Conservation (phyloP, 2,113 vertebrate genomes). For the Acinonyx jubatus region DNA sequence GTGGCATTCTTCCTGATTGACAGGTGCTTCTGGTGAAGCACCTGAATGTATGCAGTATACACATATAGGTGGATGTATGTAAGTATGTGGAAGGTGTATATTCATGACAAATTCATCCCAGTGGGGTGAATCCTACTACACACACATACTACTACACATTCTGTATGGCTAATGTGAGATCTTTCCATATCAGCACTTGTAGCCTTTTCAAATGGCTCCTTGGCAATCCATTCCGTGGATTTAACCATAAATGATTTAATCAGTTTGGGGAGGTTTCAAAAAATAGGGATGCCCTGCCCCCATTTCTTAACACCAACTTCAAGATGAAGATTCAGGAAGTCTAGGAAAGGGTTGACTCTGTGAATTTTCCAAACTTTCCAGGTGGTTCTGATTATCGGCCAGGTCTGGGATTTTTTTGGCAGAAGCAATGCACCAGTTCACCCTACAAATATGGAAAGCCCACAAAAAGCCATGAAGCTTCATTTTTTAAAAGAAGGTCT, state of each 20-base stretch:
- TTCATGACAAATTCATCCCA: not conserved
- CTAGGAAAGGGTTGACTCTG: not conserved
- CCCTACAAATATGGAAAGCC: not conserved
- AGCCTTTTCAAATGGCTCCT: not conserved
- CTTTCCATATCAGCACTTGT: not conserved
- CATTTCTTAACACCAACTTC: not conserved
- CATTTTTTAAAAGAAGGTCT: not conserved
- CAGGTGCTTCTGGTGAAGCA: not conserved
- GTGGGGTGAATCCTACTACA: not conserved
- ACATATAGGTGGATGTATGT: not conserved
- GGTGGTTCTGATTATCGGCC: not conserved
- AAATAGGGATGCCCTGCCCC: not conserved
- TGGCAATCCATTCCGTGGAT: not conserved
- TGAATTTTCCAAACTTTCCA: not conserved
- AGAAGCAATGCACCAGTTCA: not conserved
- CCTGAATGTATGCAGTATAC: not conserved
- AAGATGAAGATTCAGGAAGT: not conserved
- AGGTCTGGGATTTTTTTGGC: not conserved
- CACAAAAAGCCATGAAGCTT: not conserved
- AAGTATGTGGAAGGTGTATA: not conserved
- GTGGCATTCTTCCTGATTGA: not conserved
- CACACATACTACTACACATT: not conserved
- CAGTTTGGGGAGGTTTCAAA: not conserved
- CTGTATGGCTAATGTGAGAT: not conserved
- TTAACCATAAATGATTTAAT: conserved; percentile 5